Evolutionary conservation across 2,113 vertebrate genomes (phyloP).

Genomic region (Ochotona curzoniae): DNA sequence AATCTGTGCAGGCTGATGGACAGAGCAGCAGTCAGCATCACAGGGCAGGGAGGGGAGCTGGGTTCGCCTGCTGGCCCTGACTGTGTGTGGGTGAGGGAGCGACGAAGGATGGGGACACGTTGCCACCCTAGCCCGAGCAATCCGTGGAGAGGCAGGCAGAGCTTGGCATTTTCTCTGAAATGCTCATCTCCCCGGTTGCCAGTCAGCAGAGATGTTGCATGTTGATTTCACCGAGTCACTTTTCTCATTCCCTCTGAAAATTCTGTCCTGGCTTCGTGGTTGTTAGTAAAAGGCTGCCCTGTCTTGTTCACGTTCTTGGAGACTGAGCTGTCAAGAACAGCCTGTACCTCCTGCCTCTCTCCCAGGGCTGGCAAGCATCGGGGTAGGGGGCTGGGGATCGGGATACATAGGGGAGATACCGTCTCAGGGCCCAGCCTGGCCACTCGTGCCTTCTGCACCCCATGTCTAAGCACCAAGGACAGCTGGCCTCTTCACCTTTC

Average conservation of each 20-base stretch:
- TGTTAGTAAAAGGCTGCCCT: background rate
- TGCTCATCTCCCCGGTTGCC: conserved; percentile 3
- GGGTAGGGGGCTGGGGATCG: background rate
- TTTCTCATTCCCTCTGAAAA: conserved; percentile 45
- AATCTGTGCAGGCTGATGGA: background rate
- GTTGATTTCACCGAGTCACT: conserved; percentile 31
- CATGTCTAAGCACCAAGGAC: background rate
- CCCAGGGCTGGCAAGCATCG: background rate
- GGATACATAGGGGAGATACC: background rate
- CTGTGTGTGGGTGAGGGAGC: background rate
- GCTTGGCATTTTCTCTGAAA: conserved; percentile 49
- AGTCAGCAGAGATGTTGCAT: conserved; percentile 38
- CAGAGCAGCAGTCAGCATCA: background rate
- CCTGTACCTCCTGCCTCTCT: background rate
- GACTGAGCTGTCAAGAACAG: background rate
- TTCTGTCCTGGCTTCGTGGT: conserved; percentile 47
- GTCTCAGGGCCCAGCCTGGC: background rate
- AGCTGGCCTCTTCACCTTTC: background rate
- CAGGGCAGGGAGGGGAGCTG: background rate
- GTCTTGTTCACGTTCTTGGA: background rate
- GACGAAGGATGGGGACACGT: background rate
- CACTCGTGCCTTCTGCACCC: background rate
- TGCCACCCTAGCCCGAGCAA: background rate
- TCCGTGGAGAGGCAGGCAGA: background rate
- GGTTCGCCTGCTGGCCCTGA: background rate